Conservation (phyloP, 2,113 vertebrate genomes). For the Coturnix japonica region DNA sequence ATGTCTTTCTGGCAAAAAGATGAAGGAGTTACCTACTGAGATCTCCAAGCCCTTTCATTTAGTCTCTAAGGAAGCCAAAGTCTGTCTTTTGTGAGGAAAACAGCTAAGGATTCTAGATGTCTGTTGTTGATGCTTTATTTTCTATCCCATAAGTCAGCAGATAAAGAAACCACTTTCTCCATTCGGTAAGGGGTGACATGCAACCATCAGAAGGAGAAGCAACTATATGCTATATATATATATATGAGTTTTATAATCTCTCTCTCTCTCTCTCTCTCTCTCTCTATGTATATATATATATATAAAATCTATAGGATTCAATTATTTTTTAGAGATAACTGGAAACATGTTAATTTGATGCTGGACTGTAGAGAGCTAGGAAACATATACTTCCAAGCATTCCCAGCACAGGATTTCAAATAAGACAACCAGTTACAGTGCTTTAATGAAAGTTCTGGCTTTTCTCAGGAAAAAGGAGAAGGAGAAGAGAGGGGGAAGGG, state of each 20-base stretch:
- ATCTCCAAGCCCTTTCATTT: not conserved
- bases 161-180: not conserved
- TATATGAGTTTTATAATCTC: too few species aligned
- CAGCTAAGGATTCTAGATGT: not conserved
- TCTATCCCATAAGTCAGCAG: not conserved
- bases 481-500: too few species aligned
- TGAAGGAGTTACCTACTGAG: not conserved
- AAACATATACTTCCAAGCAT: not conserved
- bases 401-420: not conserved
- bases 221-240: too few species aligned
- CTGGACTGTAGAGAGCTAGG: conserved; percentile 4
- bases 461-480: not conserved
- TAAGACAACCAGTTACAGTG: not conserved
- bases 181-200: not conserved
- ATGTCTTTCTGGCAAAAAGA: not conserved
- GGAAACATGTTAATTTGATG: conserved; percentile 4
- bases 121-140: not conserved
- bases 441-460: not conserved
- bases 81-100: not conserved
- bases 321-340: conserved; percentile 25
- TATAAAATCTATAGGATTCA: not conserved
- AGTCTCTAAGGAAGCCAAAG: conserved; percentile 9
- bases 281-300: too few species aligned
- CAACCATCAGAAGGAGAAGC: not conserved
- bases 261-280: too few species aligned